A percentile compares a stretch with the other conserved stretches of the same genome.
Evolutionary conservation across 2,113 vertebrate species (phyloP).

Genomic region (Lophochroa leadbeateri): DNA sequence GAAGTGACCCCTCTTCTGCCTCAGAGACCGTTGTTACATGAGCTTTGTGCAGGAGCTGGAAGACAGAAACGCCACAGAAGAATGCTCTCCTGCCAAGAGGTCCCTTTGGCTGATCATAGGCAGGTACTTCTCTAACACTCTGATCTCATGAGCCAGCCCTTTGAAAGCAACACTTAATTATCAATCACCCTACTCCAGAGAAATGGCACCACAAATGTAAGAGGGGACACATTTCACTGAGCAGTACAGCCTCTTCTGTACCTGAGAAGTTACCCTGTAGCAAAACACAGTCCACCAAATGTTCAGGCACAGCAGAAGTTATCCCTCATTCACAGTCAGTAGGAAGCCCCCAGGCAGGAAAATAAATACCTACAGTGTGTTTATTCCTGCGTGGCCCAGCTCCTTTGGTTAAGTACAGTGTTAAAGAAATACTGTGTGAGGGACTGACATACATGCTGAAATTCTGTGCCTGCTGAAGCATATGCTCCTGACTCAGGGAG

Average conservation of each 20-base stretch:
- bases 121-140: not conserved
- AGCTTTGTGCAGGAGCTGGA: not conserved
- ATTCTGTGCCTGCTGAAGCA: not conserved
- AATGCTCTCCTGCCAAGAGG: not conserved
- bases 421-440: not conserved
- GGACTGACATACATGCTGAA: not conserved
- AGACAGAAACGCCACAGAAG: not conserved
- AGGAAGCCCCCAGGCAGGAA: not conserved
- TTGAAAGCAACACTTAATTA: accelerated
- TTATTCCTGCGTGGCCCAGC: not conserved
- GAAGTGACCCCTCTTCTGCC: slow-evolving; percentile 56
- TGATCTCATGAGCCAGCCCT: not conserved
- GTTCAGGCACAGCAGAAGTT: not conserved
- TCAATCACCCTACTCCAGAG: accelerated
- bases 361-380: not conserved
- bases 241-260: not conserved
- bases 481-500: not conserved
- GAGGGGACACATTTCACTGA: not conserved
- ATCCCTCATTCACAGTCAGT: not conserved
- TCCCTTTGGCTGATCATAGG: not conserved
- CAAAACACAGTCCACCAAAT: not conserved
- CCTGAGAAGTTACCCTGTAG: not conserved
- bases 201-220: not conserved
- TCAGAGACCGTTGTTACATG: slow-evolving; percentile 18
- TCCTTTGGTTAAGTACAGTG: not conserved